Base-by-base conservation (phyloP, 2,797 vertebrate genomes). In the Argentina silus region DNA sequence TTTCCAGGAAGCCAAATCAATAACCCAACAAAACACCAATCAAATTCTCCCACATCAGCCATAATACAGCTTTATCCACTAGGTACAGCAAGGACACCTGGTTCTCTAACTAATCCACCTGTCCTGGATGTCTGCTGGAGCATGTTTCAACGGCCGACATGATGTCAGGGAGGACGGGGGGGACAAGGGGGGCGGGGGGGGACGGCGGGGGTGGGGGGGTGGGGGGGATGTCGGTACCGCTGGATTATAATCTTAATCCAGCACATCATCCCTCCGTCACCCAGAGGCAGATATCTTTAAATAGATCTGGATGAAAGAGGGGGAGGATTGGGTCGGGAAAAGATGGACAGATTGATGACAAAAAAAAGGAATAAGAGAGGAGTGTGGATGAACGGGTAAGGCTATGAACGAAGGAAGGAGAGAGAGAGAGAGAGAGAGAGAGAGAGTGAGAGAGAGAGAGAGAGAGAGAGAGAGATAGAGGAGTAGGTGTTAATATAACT, bases 181-280 rank as follows among this genome's bases (percentile, higher is more conserved):
- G 72, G 60, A 83, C 80, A 79, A 73, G 64, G 68, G 47, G 27
- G 59, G 23, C 12, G 59, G 59, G 21, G n/a, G 19, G 17, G 19
- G n/a, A 14, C 68, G 57, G 65, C 21, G n/a, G 75, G 79, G 79
- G 75, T 82, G 79, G 69, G 51, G 81, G 67, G 62, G 61, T 36
- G 53, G 27, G 61, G 73, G 79, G 83, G 85, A 81, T 91, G 88
- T 89, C 86, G 90, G 78, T 83, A 75, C 59, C 77, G 75, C 85
- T 81, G 89, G 92, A 93, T 93, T 93, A 93, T 83, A 56, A 59
- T 45, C 75, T 63, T 93, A 94, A 94, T 94, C 93, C 90, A 78
- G 69, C 80, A 90, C 87, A 92, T 93, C 90, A 93, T 92, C 91
- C 87, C 56, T 73, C 82, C 57, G 81, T 87, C 85, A 74, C 77